Percentiles rank a stretch among this genome's conserved stretches.
Evolutionary conservation across 2,888 invertebrate genomes (phyloP).

Genomic region (Onthophagus sagittarius): DNA sequence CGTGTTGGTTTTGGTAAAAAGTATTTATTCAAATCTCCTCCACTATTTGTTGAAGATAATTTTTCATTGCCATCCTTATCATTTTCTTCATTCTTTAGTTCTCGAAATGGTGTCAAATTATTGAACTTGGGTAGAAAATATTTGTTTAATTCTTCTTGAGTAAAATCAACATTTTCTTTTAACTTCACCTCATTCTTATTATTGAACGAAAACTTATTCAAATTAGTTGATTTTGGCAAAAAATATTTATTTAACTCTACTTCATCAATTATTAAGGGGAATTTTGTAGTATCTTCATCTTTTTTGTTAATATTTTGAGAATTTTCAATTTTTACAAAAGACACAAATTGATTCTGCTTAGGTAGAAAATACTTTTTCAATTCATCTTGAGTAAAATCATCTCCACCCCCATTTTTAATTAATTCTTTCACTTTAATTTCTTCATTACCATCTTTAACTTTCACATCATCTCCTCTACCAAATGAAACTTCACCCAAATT

Average conservation of each 20-base stretch:
- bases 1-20: background rate
- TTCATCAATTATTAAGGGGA: background rate
- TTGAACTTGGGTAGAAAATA: background rate
- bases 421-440: too few relatives aligned
- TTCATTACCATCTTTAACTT: too few relatives aligned
- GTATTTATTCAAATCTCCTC: too few relatives aligned
- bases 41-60: too few relatives aligned
- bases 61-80: background rate
- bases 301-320: background rate
- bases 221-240: background rate
- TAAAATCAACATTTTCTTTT: background rate
- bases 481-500: too few relatives aligned
- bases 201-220: background rate
- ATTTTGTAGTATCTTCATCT: background rate
- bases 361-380: slow-evolving; percentile 1
- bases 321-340: background rate
- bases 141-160: background rate
- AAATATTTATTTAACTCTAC: background rate
- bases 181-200: background rate
- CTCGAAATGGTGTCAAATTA: too few relatives aligned
- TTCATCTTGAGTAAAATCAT: background rate
- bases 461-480: background rate
- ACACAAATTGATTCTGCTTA: background rate
- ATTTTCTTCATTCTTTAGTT: background rate
- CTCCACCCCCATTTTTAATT: background rate